These are phyloP conservation scores for Lepeophtheirus nordmannii DNA, from an alignment of 2,888 invertebrate species.

Conservation along the genomic window DNA sequence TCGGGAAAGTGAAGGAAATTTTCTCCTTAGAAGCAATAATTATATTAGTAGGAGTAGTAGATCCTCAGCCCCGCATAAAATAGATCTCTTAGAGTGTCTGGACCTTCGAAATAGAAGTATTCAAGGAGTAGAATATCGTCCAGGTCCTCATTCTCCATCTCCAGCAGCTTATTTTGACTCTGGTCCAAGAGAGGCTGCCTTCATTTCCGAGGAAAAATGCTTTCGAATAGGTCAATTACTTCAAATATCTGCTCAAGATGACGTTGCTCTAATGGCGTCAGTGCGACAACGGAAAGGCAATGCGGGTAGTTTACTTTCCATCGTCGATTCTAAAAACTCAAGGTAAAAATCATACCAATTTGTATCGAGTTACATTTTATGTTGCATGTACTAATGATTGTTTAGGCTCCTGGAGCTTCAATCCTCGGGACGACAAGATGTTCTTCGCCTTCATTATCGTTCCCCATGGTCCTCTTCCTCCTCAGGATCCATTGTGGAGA, in stretches of 20 bases:
- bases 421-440: constrained; percentile 71
- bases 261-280: constrained; percentile 62
- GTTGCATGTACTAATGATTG: constrained; percentile 27
- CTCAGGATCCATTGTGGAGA: constrained; percentile 53
- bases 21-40: neutral
- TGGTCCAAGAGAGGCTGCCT: neutral
- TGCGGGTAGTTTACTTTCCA: constrained; percentile 63
- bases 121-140: constrained; percentile 7
- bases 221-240: neutral
- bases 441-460: constrained; percentile 61
- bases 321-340: constrained; percentile 33
- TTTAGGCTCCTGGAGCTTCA: constrained; percentile 74
- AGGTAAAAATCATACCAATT: constrained; percentile 19
- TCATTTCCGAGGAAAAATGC: neutral
- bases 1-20: neutral
- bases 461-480: constrained; percentile 39
- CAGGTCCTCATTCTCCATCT: constrained; percentile 19
- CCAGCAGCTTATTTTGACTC: constrained; percentile 16
- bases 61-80: neutral
- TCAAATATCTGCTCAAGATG: constrained; percentile 31
- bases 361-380: too few species aligned
- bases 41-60: too few species aligned
- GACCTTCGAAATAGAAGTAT: neutral
- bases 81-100: constrained; percentile 1
- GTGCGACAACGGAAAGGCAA: constrained; percentile 61